phyloP scores from a whole-genome alignment of 2,888 invertebrate genomes.

The Watsonalla binaria region DNA sequence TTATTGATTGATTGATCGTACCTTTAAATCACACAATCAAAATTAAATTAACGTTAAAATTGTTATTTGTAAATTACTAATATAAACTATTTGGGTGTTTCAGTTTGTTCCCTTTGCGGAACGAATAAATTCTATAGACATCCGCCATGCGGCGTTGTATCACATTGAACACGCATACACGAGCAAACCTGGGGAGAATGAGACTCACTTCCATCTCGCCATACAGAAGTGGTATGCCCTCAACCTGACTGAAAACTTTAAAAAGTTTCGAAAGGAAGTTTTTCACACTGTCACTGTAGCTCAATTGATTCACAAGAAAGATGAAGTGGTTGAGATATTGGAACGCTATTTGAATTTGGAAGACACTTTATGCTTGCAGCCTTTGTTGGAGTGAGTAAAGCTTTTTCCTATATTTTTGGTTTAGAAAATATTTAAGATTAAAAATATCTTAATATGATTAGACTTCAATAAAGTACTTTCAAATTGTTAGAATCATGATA shows the following conservation, averaged over 20 bases:
- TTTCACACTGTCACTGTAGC: slow-evolving; percentile 88
- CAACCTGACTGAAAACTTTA: slow-evolving; percentile 91
- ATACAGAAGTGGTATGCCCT: slow-evolving; percentile 93
- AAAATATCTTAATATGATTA: no score
- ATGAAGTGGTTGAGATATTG: slow-evolving; percentile 85
- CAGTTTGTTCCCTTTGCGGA: slow-evolving; percentile 94
- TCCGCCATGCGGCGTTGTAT: slow-evolving; percentile 89
- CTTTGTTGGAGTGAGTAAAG: slow-evolving; percentile 89
- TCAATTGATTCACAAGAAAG: slow-evolving; percentile 89
- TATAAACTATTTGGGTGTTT: slow-evolving; percentile 31
- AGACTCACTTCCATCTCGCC: slow-evolving; percentile 89
- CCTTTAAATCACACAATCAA: background rate
- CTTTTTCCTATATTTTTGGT: background rate
- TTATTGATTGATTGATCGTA: background rate
- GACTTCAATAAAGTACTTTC: no score
- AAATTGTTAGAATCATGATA: no score
- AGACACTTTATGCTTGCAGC: slow-evolving; percentile 86
- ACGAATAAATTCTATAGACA: slow-evolving; percentile 89
- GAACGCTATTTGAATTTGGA: slow-evolving; percentile 85
- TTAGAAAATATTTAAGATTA: no score
- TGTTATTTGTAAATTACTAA: slow-evolving; percentile 2
- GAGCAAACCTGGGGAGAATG: slow-evolving; percentile 82
- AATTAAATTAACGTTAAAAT: slow-evolving; percentile 3
- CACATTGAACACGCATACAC: slow-evolving; percentile 88
- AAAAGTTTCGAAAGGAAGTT: slow-evolving; percentile 86